Evolutionary conservation across 37 sponge, comb jelly and placozoan genomes (phyloP).

Genomic region (Diacarnus erythraeanus): DNA sequence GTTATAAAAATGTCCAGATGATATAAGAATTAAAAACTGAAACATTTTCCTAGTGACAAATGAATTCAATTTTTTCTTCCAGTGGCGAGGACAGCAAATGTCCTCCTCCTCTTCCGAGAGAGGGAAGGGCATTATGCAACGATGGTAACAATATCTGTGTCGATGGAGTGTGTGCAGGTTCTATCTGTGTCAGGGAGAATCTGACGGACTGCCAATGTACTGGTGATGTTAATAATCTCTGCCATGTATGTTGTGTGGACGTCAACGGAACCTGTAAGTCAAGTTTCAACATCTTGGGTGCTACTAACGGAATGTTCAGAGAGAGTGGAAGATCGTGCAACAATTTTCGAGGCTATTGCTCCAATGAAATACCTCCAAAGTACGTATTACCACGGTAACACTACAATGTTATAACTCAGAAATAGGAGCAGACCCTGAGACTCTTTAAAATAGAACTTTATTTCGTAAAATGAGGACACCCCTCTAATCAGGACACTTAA

Average conservation of each 20-base stretch:
- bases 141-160: slow-evolving; percentile 43
- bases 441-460: too few species aligned
- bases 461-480: too few species aligned
- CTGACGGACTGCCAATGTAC: slow-evolving; percentile 75
- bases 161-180: slow-evolving; percentile 43
- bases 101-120: slow-evolving; percentile 15
- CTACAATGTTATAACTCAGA: too few species aligned
- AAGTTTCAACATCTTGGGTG: slow-evolving; percentile 21
- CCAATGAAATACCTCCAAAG: slow-evolving; percentile 19
- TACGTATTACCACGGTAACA: too few species aligned
- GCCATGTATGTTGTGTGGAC: slow-evolving; percentile 66
- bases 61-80: not conserved
- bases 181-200: slow-evolving; percentile 8
- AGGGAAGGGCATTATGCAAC: slow-evolving; percentile 19
- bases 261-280: slow-evolving; percentile 1
- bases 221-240: not conserved
- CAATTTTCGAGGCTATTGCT: slow-evolving; percentile 82
- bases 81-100: slow-evolving; percentile 45
- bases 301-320: slow-evolving; percentile 4
- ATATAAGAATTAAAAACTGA: not conserved
- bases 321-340: slow-evolving; percentile 79
- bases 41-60: not conserved
- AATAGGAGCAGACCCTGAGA: too few species aligned
- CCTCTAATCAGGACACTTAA: too few species aligned
- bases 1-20: too few species aligned